Percentiles rank a stretch among this genome's conserved stretches.
These are phyloP conservation scores for Amphimallon solstitiale DNA, from an alignment of 2,888 invertebrate genomes.

Conservation along the genomic window DNA sequence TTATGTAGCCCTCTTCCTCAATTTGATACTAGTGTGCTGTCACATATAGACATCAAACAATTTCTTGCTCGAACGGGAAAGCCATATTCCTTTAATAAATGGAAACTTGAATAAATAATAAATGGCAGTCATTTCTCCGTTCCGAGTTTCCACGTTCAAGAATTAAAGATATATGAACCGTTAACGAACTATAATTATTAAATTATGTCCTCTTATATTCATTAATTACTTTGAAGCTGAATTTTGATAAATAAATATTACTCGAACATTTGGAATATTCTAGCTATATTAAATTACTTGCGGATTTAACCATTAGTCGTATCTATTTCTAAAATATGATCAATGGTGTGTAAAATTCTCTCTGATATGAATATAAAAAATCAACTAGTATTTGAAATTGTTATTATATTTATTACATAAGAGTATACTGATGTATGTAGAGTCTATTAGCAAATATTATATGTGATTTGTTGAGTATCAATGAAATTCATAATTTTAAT, in stretches of 20 bases:
- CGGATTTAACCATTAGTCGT: neutral
- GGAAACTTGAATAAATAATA: conserved; percentile 20
- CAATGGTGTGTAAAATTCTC: too few relatives aligned
- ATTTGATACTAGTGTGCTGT: neutral
- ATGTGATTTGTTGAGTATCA: too few relatives aligned
- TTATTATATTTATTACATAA: too few relatives aligned
- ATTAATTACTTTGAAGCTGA: conserved; percentile 2
- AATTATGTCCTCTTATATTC: conserved; percentile 7
- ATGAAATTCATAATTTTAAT: too few relatives aligned
- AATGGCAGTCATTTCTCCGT: conserved; percentile 5
- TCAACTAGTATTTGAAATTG: too few relatives aligned
- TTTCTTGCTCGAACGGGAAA: neutral
- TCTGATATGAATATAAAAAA: too few relatives aligned
- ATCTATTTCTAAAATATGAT: too few relatives aligned
- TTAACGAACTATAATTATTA: conserved; percentile 18
- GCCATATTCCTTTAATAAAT: conserved; percentile 1
- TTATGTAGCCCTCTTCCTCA: conserved; percentile 4
- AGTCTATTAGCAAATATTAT: too few relatives aligned
- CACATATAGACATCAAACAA: conserved; percentile 13
- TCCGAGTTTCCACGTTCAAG: neutral
- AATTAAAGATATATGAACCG: conserved; percentile 1
- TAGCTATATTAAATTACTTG: neutral
- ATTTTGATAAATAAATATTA: conserved; percentile 3
- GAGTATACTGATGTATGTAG: too few relatives aligned
- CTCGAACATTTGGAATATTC: neutral